phyloP scores from a whole-genome alignment of 2,888 invertebrate species.

The Phyto melanocephala region DNA sequence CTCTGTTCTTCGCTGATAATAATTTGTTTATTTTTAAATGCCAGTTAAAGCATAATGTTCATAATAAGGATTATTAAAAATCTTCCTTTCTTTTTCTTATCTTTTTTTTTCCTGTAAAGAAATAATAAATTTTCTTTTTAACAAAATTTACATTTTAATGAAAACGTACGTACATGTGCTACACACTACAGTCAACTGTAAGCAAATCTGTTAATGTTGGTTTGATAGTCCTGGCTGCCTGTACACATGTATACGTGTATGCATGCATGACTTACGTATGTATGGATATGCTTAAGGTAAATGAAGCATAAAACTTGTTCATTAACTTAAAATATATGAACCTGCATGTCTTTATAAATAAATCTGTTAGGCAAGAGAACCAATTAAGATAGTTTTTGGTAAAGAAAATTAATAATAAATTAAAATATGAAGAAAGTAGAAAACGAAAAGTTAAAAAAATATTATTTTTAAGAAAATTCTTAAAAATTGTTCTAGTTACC shows the following conservation, averaged over 20 bases:
- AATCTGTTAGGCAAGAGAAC: neutral
- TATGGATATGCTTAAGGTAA: conserved; percentile 10
- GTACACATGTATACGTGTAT: too few relatives aligned
- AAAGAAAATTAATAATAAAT: too few relatives aligned
- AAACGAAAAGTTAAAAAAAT: neutral
- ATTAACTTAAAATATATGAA: conserved; percentile 2
- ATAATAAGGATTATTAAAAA: conserved; percentile 32
- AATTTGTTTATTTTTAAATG: conserved; percentile 18
- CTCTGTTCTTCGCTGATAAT: neutral
- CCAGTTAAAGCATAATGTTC: conserved; percentile 3
- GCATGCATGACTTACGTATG: neutral
- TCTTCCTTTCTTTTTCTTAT: neutral
- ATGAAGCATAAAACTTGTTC: conserved; percentile 23
- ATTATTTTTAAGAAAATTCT: too few relatives aligned
- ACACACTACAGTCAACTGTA: too few relatives aligned
- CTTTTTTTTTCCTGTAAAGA: neutral
- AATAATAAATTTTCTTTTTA: conserved; percentile 5
- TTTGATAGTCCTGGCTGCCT: neutral
- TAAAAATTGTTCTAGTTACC: too few relatives aligned
- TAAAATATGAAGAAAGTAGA: neutral
- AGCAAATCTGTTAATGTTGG: neutral
- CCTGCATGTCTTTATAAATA: neutral
- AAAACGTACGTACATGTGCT: neutral
- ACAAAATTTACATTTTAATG: conserved; percentile 38
- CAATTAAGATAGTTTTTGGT: conserved; percentile 4